Conservation (phyloP, 2,797 vertebrate genomes). For the Tapirus indicus region DNA sequence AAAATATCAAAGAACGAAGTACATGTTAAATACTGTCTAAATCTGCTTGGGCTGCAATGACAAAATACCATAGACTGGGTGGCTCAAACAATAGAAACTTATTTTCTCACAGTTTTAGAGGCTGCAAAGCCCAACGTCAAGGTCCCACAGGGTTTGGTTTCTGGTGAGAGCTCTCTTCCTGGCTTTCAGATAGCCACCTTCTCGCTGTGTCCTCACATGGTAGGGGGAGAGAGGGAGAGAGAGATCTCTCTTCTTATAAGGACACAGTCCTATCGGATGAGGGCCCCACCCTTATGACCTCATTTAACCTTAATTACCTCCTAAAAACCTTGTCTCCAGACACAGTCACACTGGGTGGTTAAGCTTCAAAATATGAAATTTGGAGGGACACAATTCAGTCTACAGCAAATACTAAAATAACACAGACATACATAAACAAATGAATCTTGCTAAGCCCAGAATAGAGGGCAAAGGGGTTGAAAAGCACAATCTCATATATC, state of each 20-base stretch:
- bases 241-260: not conserved
- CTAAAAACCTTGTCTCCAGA: conserved; percentile 14
- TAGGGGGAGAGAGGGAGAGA: not conserved
- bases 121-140: not conserved
- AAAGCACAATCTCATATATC: not conserved
- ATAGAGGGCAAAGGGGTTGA: not conserved
- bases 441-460: not conserved
- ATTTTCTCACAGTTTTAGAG: conserved; percentile 20
- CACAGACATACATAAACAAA: not conserved
- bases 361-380: not conserved
- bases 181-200: not conserved
- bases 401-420: not conserved
- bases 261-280: not conserved
- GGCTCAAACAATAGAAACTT: not conserved
- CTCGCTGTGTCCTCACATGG: not conserved
- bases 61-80: not conserved
- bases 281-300: not conserved
- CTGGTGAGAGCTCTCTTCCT: not conserved
- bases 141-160: not conserved
- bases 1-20: conserved; percentile 31
- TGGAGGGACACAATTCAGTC: not conserved
- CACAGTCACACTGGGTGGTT: not conserved
- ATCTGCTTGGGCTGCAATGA: not conserved
- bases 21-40: not conserved
- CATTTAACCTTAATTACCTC: not conserved